phyloP scores from a whole-genome alignment of 2,888 invertebrate genomes.

The Caenorhabditis angaria region DNA sequence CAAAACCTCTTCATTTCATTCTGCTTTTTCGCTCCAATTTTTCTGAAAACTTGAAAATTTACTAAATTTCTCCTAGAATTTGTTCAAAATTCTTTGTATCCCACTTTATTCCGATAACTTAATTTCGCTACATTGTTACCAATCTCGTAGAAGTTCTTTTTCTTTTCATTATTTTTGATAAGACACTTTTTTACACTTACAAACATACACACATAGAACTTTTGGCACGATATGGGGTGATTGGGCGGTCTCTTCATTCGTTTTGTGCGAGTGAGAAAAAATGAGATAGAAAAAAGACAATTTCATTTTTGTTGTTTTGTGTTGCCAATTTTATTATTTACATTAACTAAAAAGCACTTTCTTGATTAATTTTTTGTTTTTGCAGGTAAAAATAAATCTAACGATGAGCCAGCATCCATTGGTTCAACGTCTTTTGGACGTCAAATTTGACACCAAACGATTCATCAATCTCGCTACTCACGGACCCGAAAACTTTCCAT shows the following conservation, averaged over 20 bases:
- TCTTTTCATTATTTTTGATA: slow-evolving; percentile 5
- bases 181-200: neutral
- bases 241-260: slow-evolving; percentile 34
- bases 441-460: slow-evolving; percentile 50
- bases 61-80: too few relatives aligned
- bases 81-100: too few relatives aligned
- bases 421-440: slow-evolving; percentile 44
- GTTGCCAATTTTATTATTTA: slow-evolving; percentile 9
- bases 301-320: slow-evolving; percentile 10
- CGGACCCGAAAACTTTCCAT: slow-evolving; percentile 55
- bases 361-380: neutral
- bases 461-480: slow-evolving; percentile 48
- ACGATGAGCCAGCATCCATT: slow-evolving; percentile 38
- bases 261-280: slow-evolving; percentile 13
- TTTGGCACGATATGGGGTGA: slow-evolving; percentile 41
- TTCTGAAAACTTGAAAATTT: too few relatives aligned
- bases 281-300: neutral
- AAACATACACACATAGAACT: neutral
- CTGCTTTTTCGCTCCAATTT: too few relatives aligned
- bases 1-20: too few relatives aligned
- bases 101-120: too few relatives aligned
- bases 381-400: slow-evolving; percentile 41
- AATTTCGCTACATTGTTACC: neutral
- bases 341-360: neutral
- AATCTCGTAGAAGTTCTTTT: slow-evolving; percentile 3